Base-by-base conservation (phyloP, 2,797 vertebrate species). In the Sebastiscus albofasciatus region DNA sequence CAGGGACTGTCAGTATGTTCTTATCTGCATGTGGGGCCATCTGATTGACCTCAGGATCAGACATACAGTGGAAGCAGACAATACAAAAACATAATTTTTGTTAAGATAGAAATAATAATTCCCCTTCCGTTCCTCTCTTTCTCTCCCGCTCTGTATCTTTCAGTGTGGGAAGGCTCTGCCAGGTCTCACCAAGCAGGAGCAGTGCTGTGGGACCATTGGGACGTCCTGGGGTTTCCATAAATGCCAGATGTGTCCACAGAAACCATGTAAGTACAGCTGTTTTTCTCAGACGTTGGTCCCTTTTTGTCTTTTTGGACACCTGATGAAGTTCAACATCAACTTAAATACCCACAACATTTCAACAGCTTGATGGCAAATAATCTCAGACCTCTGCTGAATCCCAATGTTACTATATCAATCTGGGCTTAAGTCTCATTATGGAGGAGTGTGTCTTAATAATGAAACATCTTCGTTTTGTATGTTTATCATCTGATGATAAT, bases 221-320 rank as follows among this genome's bases (percentile, higher is more conserved):
- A 98, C 98, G 27, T 99, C 98, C 88, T 99, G 98, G 98, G 98
- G 98, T 65, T 99, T 99, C 94, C 95, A 98, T 91, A 99, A 99
- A 94, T 99, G 98, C 93, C 97, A 97, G 91, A 99, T 97, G 91
- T 99, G 98, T 94, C 98, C 98, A 75, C 97, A 97, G 89, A 98
- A 97, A 92, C 93, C 96, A 0, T 95, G 98, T 99, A 96, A 97
- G 92, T 93, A 66, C 65, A 72, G 34, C 29, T 72, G 33, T 52
- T 68, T 60, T 46, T 31, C 60, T 54, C 24, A 52, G 5, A 31
- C 24, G 42, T 11, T 22, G 3, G 18, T 42, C 13, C 12, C 18
- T 16, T 70, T 68, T 33, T 60, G 39, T n/a, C 29, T n/a, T 11
- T 66, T 16, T 29, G 12, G 39, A 66, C 34, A 75, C 29, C 16